Evolutionary conservation across 2,888 invertebrate genomes (phyloP).

Genomic region (Tachystola acroxantha): DNA sequence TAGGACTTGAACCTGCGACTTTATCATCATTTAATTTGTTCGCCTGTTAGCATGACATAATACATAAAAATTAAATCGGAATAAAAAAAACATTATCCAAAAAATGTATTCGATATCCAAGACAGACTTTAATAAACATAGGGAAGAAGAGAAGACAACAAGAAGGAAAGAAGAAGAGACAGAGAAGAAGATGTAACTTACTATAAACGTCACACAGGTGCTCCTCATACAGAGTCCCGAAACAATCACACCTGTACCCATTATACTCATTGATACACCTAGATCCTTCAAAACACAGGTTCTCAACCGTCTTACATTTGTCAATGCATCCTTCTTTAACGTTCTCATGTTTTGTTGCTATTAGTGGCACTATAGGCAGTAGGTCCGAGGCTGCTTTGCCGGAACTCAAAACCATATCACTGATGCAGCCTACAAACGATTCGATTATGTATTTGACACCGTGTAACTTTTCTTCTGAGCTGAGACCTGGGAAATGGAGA

Average conservation of each 20-base stretch:
- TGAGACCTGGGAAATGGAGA: constrained; percentile 82
- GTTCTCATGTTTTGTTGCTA: constrained; percentile 93
- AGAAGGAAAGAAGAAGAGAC: too few species aligned
- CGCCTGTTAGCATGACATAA: too few species aligned
- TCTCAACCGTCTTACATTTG: constrained; percentile 88
- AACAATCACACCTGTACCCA: constrained; percentile 93
- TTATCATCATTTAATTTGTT: too few species aligned
- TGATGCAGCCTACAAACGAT: constrained; percentile 94
- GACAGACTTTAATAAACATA: too few species aligned
- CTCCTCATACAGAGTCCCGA: constrained; percentile 94
- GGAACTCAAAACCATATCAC: constrained; percentile 90
- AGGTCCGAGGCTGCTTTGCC: constrained; percentile 92
- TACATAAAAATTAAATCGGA: too few species aligned
- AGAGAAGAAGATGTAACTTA: too few species aligned
- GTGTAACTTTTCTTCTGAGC: constrained; percentile 91
- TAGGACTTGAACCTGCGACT: too few species aligned
- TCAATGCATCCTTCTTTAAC: constrained; percentile 93
- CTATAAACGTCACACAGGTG: constrained; percentile 94
- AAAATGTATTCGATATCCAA: too few species aligned
- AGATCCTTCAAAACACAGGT: constrained; percentile 92
- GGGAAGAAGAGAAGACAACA: too few species aligned
- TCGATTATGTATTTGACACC: constrained; percentile 95
- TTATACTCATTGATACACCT: constrained; percentile 95
- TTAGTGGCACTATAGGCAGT: constrained; percentile 87
- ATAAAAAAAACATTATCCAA: too few species aligned